Percentiles rank a stretch among this genome's conserved stretches.
These are phyloP conservation scores for Epinotia nisella DNA, from an alignment of 2,888 invertebrate species.

Conservation along the genomic window DNA sequence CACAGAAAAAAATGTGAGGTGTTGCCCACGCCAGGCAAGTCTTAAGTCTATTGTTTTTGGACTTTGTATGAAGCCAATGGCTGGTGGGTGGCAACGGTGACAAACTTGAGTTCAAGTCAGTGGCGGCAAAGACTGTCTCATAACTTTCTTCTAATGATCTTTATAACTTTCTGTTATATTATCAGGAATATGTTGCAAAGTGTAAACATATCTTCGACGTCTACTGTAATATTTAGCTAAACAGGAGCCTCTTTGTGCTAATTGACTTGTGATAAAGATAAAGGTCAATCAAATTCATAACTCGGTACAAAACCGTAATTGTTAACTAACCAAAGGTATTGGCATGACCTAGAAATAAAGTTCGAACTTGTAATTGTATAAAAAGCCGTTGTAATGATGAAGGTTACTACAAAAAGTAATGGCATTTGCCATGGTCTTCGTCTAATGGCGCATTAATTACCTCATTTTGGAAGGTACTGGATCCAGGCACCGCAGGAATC, in stretches of 20 bases:
- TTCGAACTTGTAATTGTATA: background rate
- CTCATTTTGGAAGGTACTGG: conserved; percentile 61
- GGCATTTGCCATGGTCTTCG: conserved; percentile 3
- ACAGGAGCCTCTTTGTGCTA: background rate
- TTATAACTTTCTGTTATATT: too few relatives aligned
- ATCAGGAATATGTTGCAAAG: too few relatives aligned
- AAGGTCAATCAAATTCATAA: conserved; percentile 1
- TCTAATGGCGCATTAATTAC: conserved; percentile 49
- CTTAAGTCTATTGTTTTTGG: too few relatives aligned
- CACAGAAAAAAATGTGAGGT: too few relatives aligned
- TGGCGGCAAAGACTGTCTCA: too few relatives aligned
- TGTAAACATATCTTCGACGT: background rate
- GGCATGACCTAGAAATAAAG: conserved; percentile 22
- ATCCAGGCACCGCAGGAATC: conserved; percentile 55
- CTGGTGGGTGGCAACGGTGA: too few relatives aligned
- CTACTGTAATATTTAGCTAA: background rate
- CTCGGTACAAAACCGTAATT: background rate
- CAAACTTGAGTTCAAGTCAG: too few relatives aligned
- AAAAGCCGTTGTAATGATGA: background rate
- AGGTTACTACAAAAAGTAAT: background rate
- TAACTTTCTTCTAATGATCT: too few relatives aligned
- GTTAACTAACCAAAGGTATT: conserved; percentile 7
- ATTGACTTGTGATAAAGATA: background rate
- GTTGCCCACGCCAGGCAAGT: too few relatives aligned
- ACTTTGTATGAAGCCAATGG: too few relatives aligned